Percentiles rank a stretch among this genome's conserved stretches.
phyloP scores from a whole-genome alignment of 2,113 vertebrate species.

The Argyrosomus japonicus region DNA sequence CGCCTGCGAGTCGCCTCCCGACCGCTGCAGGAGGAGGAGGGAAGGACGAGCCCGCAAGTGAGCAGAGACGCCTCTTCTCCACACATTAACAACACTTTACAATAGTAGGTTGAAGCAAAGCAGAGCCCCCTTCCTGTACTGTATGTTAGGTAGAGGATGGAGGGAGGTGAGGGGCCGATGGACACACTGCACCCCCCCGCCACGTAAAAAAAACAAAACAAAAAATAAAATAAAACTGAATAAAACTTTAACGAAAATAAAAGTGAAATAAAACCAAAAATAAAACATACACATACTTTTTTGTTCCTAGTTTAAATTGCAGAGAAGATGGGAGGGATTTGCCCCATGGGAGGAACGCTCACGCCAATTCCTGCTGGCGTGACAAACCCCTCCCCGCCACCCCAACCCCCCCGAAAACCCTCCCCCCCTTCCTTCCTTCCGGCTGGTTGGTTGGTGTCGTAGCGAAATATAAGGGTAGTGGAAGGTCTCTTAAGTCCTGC shows the following conservation, averaged over 20 bases:
- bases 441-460: slow-evolving; percentile 73
- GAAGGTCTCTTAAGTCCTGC: slow-evolving; percentile 81
- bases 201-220: slow-evolving; percentile 30
- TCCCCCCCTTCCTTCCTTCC: slow-evolving; percentile 56
- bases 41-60: slow-evolving; percentile 72
- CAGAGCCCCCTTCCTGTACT: slow-evolving; percentile 83
- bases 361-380: slow-evolving; percentile 84
- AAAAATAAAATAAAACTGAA: slow-evolving; percentile 56
- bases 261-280: slow-evolving; percentile 74
- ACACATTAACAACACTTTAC: slow-evolving; percentile 74
- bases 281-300: slow-evolving; percentile 84
- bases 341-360: slow-evolving; percentile 76
- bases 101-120: slow-evolving; percentile 79
- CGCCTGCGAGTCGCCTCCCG: slow-evolving; percentile 42
- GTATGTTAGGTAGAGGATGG: slow-evolving; percentile 73
- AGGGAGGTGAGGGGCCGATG: slow-evolving; percentile 54
- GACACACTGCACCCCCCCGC: slow-evolving; percentile 62
- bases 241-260: slow-evolving; percentile 54
- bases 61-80: slow-evolving; percentile 75
- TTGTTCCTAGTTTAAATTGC: slow-evolving; percentile 82
- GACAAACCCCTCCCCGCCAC: slow-evolving; percentile 75
- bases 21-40: slow-evolving; percentile 9
- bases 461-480: slow-evolving; percentile 76
- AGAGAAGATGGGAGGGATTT: slow-evolving; percentile 80
- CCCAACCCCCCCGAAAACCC: slow-evolving; percentile 43